A percentile compares a stretch with the other conserved stretches of the same genome.
Evolutionary conservation across 2,113 vertebrate genomes (phyloP).

Genomic region (Chunga burmeisteri): DNA sequence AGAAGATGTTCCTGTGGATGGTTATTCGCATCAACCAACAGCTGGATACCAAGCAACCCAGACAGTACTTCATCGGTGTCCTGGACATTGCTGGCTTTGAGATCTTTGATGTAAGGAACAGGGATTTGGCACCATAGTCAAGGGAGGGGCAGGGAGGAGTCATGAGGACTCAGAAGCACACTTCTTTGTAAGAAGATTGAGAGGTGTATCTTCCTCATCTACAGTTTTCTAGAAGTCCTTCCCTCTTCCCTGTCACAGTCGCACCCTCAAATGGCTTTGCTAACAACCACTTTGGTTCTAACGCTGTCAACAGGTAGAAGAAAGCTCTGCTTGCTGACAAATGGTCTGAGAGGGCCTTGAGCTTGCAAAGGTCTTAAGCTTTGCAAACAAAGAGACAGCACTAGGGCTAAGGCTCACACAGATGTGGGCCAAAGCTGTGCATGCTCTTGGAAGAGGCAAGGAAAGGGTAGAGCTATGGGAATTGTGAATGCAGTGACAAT

Average conservation of each 20-base stretch:
- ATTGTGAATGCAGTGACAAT: not conserved
- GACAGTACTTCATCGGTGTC: conserved; percentile 81
- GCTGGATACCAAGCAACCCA: conserved; percentile 77
- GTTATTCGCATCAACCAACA: conserved; percentile 78
- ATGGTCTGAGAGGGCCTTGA: not conserved
- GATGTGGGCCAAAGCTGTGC: not conserved
- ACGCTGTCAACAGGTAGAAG: not conserved
- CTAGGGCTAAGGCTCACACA: not conserved
- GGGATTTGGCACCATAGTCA: not conserved
- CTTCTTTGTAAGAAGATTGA: not conserved
- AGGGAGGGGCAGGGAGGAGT: not conserved
- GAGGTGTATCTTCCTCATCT: not conserved
- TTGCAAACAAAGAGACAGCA: not conserved
- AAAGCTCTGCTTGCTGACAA: not conserved
- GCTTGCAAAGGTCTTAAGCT: not conserved
- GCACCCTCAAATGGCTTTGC: not conserved
- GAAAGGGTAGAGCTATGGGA: not conserved
- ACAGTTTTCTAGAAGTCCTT: not conserved
- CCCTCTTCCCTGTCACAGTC: not conserved
- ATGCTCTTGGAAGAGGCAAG: not conserved
- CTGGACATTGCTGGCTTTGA: conserved; percentile 81
- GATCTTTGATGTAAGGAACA: conserved; percentile 77
- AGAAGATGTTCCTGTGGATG: conserved; percentile 82
- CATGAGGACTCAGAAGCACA: not conserved
- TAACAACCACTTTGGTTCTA: not conserved